phyloP scores from a whole-genome alignment of 2,113 vertebrate species.

The Gambusia holbrooki region DNA sequence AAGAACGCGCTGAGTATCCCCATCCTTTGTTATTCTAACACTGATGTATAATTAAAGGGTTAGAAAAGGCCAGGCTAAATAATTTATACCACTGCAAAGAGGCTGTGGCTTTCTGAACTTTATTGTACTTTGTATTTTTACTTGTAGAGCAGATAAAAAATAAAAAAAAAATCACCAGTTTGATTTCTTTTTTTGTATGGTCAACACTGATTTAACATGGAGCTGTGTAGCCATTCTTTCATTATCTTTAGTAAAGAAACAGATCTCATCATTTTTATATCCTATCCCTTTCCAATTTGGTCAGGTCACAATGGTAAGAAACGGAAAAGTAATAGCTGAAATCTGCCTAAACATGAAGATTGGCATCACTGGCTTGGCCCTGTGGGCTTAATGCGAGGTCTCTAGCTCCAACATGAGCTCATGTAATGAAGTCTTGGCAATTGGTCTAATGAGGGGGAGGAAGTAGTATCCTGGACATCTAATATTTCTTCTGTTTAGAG shows the following conservation, averaged over 20 bases:
- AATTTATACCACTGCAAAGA: conserved; percentile 73
- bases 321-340: neutral
- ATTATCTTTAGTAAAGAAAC: neutral
- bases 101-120: conserved; percentile 68
- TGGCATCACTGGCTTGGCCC: neutral
- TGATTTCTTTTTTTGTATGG: conserved; percentile 36
- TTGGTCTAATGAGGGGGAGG: neutral
- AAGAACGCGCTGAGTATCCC: conserved; percentile 38
- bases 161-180: conserved; percentile 34
- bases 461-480: too few relatives aligned
- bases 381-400: neutral
- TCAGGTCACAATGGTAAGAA: neutral
- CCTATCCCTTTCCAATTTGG: neutral
- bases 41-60: conserved; percentile 80
- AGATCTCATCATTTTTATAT: neutral
- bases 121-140: conserved; percentile 49
- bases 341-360: neutral
- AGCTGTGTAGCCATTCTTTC: neutral
- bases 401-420: neutral
- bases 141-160: conserved; percentile 58
- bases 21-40: conserved; percentile 69
- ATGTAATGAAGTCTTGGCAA: neutral
- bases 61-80: conserved; percentile 74
- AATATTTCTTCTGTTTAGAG: neutral
- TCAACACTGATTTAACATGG: conserved; percentile 46